Evolutionary conservation across 2,113 vertebrate species (phyloP).

Genomic region (Callospermophilus lateralis): DNA sequence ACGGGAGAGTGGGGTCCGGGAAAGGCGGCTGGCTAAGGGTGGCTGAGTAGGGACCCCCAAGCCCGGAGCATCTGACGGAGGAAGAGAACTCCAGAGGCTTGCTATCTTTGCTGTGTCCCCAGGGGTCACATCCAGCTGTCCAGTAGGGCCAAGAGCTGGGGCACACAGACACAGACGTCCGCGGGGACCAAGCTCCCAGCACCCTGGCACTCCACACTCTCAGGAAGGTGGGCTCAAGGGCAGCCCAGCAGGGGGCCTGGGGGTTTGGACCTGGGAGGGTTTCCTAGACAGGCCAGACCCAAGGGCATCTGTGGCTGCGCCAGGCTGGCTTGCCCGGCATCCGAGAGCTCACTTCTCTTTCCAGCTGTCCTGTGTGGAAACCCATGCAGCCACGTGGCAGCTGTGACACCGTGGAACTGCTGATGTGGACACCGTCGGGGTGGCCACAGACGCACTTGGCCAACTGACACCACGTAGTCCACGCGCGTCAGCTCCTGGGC

Average conservation of each 20-base stretch:
- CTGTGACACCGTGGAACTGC: background rate
- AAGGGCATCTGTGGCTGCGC: fast-evolving
- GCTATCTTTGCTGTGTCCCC: background rate
- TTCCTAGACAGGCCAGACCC: too few species aligned
- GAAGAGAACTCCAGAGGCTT: background rate
- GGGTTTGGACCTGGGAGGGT: too few species aligned
- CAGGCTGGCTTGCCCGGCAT: fast-evolving
- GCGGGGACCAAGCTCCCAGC: background rate
- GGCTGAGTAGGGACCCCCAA: fast-evolving
- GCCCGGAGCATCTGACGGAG: background rate
- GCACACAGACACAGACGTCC: fast-evolving
- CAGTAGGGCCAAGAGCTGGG: background rate
- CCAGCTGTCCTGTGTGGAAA: too few species aligned
- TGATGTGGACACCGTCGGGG: fast-evolving
- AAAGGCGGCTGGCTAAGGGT: background rate
- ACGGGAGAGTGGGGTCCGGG: background rate
- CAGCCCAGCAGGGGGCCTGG: too few species aligned
- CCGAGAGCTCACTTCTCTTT: background rate
- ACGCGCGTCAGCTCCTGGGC: background rate
- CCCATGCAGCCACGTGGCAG: background rate
- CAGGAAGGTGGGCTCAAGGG: background rate
- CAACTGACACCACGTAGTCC: background rate
- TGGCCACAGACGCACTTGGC: fast-evolving
- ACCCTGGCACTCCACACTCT: fast-evolving
- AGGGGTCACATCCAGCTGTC: too few species aligned